Base-by-base conservation (phyloP, 2,113 vertebrate species). In the Callipepla squamata region DNA sequence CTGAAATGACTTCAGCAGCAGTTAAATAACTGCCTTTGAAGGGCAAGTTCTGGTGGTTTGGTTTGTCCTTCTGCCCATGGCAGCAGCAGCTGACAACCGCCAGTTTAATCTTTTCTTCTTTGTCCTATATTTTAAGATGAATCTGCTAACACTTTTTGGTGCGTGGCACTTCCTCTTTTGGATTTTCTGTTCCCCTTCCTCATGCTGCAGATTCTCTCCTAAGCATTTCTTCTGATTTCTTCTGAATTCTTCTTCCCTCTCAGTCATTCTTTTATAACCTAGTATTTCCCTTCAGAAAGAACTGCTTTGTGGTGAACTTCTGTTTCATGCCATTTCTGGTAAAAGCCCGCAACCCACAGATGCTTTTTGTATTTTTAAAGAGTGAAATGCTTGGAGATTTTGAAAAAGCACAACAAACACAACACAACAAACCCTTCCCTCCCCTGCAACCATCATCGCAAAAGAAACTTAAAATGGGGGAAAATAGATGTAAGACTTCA, bases 111-210 rank as follows among this genome's bases (percentile, higher is more conserved):
- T 50, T 19, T 16, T 91, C 42, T 11, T 85, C 20, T 68, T 65
- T 26, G 19, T 70, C 74, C 42, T n/a, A 0, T 30, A 23, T 65
- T 57, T 85, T 91, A 66, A 89, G 70, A 82, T 55, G 21, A 87
- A 85, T 38, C 57, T 62, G 44, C 76, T 91, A 10, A 40, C 67
- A 25, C 62, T 53, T 25, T 80, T 70, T 57, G 30, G 42, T 25
- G 30, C 32, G 17, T 68, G 36, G 44, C 65, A 15, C 80, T 95
- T 95, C 93, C 76, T 91, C 76, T 36, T 85, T 42, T 83, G 57
- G 47, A 70, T 94, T 85, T 95, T 90, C 85, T 91, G 28, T 96
- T 96, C 68, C 9, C 4, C 63, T 94, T 96, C 68, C 79, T 69
- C 30, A 38, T 87, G 22, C 42, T 87, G 57, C 34, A 61, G 44